Conservation (phyloP, 2,113 vertebrate species). For the Sapayoa aenigma region DNA sequence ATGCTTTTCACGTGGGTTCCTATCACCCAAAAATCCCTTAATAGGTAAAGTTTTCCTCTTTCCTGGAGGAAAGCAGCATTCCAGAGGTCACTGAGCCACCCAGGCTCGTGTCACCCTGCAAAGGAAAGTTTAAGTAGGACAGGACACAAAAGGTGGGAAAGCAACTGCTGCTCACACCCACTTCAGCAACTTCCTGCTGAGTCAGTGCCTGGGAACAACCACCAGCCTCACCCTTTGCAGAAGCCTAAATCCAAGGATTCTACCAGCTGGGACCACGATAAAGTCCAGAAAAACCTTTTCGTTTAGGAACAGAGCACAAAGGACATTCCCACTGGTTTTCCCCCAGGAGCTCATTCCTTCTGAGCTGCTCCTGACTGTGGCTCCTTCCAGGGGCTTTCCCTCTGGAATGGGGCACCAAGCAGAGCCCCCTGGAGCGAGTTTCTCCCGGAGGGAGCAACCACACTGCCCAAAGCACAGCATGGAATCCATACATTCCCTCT, state of each 20-base stretch:
- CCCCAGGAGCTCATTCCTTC: not conserved
- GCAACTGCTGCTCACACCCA: not conserved
- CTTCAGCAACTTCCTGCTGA: not conserved
- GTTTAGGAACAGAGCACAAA: not conserved
- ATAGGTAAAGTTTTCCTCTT: accelerated
- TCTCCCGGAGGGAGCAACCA: not conserved
- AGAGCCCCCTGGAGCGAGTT: not conserved
- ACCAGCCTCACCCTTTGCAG: not conserved
- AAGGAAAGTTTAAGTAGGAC: not conserved
- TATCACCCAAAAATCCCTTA: not conserved
- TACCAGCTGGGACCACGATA: accelerated
- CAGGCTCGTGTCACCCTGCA: accelerated
- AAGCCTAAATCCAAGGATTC: accelerated
- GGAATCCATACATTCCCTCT: not conserved
- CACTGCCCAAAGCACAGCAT: accelerated
- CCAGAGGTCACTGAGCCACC: not conserved
- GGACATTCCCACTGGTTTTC: accelerated
- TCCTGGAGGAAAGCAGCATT: not conserved
- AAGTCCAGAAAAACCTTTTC: not conserved
- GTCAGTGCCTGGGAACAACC: not conserved
- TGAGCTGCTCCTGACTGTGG: not conserved
- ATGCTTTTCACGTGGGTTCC: accelerated
- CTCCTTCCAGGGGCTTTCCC: not conserved
- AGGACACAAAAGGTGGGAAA: not conserved
- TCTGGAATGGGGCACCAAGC: too few relatives aligned